Conservation (phyloP, 2,797 vertebrate species). For the Cyclopterus lumpus region DNA sequence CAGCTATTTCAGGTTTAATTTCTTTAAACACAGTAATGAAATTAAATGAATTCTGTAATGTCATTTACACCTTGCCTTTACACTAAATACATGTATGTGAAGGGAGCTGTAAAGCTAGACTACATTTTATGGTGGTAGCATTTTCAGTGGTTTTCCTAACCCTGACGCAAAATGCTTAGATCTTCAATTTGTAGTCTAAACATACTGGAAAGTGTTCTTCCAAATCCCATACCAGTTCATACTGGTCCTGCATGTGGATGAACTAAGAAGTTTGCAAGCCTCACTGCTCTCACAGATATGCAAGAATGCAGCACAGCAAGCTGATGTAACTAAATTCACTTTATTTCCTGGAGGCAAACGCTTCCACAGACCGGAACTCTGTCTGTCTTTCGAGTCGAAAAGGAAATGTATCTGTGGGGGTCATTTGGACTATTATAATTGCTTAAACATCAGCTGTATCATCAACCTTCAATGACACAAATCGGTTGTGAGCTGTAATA, state of each 20-base stretch:
- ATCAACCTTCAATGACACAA: not conserved
- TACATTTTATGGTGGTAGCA: not conserved
- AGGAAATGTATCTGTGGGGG: not conserved
- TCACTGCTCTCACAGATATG: constrained; percentile 44
- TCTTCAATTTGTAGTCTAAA: constrained; percentile 12
- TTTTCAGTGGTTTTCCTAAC: not conserved
- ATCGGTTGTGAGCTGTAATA: not conserved
- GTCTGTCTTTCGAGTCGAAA: constrained; percentile 1
- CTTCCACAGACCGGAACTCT: constrained; percentile 29
- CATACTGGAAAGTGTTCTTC: not conserved
- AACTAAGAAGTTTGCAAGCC: constrained; percentile 39
- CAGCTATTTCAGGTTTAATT: not conserved
- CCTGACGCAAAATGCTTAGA: constrained; percentile 11
- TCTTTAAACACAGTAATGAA: not conserved
- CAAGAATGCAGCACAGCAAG: constrained; percentile 4
- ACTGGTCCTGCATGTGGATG: constrained; percentile 6
- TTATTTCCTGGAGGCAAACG: constrained; percentile 30
- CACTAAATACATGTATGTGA: not conserved
- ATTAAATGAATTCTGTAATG: not conserved
- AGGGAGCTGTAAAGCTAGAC: not conserved
- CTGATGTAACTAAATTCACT: constrained; percentile 53
- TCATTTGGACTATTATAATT: not conserved
- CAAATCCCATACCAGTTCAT: constrained; percentile 37
- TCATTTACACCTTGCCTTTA: not conserved
- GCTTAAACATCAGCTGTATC: not conserved